Evolutionary conservation across 2,888 invertebrate genomes (phyloP), one percentile per base, ranked within the genome.

Genomic region (Portevinia maculata): DNA sequence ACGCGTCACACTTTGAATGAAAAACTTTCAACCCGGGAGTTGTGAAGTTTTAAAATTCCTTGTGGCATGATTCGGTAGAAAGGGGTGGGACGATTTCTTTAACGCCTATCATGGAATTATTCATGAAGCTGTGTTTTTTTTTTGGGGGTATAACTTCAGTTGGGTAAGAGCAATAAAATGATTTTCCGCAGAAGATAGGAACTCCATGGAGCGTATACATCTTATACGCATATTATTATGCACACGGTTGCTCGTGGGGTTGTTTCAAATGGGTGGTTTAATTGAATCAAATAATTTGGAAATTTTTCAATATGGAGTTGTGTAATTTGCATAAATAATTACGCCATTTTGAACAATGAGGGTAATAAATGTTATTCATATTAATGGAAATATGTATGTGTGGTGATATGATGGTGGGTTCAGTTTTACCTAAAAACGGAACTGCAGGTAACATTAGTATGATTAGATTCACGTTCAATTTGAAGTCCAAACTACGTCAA

Each of bases 231-330:
- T 79, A 79, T 69, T 30, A 74, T 74, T 79, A 74, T 41, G 62
- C 62, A 57, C 41, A 74, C 60, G 37, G 32, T 32, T 46, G 7
- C 28, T 39, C 55, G 41, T 60, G 57, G 60, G 74, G 55, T 67
- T 60, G 64, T 21, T 34, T 44, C 21, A 53, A 65, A 65, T 65
- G 76, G 55, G 55, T 52, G 71, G 60, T 87, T 85, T 89, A 88
- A 88, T 88, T 88, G 88, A 88, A 89, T 88, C 88, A 88, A 88
- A 88, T 87, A 89, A 89, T 88, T 89, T 88, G 88, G 87, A 88
- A 88, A 87, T 88, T 78, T 88, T 74, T 55, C 55, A 79, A 79
- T 74, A 60, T 65, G 81, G 59, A 73, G 64, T 59, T 67, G 55
- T 39, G 67, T 67, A 39, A 79, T 84, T 79, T 75, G 46, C 69